Evolutionary conservation across 2,113 vertebrate species (phyloP), one percentile per base, ranked within the genome.

Genomic region (Anser cygnoides): DNA sequence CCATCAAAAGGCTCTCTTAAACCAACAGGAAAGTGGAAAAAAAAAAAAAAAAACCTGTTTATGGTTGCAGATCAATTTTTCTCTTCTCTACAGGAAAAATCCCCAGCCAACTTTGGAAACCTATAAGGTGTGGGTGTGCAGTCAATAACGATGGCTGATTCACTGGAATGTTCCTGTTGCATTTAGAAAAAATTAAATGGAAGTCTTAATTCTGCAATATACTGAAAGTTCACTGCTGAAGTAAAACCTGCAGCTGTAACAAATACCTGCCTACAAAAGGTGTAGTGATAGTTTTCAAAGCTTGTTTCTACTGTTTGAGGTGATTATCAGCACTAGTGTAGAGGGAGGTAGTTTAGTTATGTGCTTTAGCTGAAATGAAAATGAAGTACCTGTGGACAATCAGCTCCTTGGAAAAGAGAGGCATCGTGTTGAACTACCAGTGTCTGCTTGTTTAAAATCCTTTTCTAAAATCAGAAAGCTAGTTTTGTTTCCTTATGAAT

Each of bases 1-100:
- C 73, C 20, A 70, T 91, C 66, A 84, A 90, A 91, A 93, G 39
- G 55, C 76, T 90, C 90, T 78, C 68, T 70, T 96, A 94, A 95
- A 92, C 26, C 33, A 26, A 67, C 33, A 70, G 43, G 39, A 89
- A 71, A 77, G 59, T 0, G 1, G 9, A 41, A 21, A 49, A 22
- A 37, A 37, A 15, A 44, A 55, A 68, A 41, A 37, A 15, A 44
- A 55, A 68, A 41, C 12, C 26, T 1, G 28, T 76, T 90, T 83
- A 37, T 81, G 39, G 61, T 76, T 93, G 61, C 71, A 39, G 50
- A 91, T 96, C 26, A 87, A 18, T 86, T 79, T 77, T 87, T 63
- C 43, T 68, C 14, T 37, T 7, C 22, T 62, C 46, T 86, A 16
- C 74, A 86, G 46, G 73, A 91, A 73, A 89, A 87, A 58, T 80